phyloP scores from a whole-genome alignment of 2,113 vertebrate species.

The Butorides virescens region DNA sequence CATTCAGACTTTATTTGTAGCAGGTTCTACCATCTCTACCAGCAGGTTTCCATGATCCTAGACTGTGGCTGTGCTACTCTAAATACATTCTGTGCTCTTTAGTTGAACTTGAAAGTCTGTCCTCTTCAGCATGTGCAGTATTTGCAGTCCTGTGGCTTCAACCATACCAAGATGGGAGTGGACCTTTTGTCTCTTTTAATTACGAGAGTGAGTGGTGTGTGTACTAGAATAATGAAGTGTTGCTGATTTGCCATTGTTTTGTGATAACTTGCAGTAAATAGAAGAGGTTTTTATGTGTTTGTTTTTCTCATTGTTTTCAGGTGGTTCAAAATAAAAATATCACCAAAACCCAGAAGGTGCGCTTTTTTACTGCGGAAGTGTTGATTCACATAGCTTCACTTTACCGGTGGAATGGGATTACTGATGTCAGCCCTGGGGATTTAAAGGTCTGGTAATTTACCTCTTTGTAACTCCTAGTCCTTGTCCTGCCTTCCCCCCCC shows the following conservation, averaged over 20 bases:
- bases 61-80: not conserved
- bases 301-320: conserved; percentile 58
- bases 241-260: not conserved
- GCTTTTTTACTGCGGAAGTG: conserved; percentile 85
- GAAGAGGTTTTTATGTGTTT: not conserved
- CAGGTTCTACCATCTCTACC: not conserved
- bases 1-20: not conserved
- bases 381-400: conserved; percentile 85
- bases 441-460: conserved; percentile 58
- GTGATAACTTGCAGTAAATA: not conserved
- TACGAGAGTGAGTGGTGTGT: not conserved
- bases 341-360: conserved; percentile 94
- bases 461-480: not conserved
- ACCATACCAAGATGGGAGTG: not conserved
- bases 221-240: not conserved
- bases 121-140: not conserved
- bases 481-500: not conserved
- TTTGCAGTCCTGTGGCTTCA: not conserved
- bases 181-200: not conserved
- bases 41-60: not conserved
- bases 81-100: not conserved
- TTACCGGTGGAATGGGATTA: conserved; percentile 91
- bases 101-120: not conserved
- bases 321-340: conserved; percentile 87
- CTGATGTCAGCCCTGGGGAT: conserved; percentile 76